phyloP scores from a whole-genome alignment of 2,797 vertebrate species.

The Rhynchotus rufescens region DNA sequence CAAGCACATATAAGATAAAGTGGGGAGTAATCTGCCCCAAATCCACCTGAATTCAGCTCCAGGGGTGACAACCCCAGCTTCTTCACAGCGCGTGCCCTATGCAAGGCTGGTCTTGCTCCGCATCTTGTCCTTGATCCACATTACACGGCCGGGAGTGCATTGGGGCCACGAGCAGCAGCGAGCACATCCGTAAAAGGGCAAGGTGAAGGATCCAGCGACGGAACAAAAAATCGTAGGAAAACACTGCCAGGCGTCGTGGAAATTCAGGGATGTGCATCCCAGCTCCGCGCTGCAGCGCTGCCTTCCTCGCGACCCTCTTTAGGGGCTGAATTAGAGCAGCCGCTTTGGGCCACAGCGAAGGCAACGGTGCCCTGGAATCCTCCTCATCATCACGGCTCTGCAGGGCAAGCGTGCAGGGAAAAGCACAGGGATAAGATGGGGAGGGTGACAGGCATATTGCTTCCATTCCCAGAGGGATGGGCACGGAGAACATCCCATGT shows the following conservation, averaged over 20 bases:
- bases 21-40: neutral
- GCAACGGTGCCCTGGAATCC: too few relatives aligned
- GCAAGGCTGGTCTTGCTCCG: neutral
- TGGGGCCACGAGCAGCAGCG: neutral
- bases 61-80: neutral
- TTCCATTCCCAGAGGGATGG: neutral
- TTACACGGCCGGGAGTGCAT: rapidly evolving
- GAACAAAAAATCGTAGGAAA: neutral
- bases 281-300: too few relatives aligned
- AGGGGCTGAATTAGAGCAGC: neutral
- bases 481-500: neutral
- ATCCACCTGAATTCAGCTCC: neutral
- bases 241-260: neutral
- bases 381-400: too few relatives aligned
- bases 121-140: neutral
- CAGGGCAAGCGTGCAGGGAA: neutral
- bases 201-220: neutral
- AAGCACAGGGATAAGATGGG: rapidly evolving
- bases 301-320: neutral
- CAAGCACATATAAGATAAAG: neutral
- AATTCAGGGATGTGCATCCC: neutral
- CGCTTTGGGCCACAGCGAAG: neutral
- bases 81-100: neutral
- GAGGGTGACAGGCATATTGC: neutral
- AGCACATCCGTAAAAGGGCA: neutral